Conservation (phyloP, 2,888 invertebrate species). For the Meandrusa payeni region DNA sequence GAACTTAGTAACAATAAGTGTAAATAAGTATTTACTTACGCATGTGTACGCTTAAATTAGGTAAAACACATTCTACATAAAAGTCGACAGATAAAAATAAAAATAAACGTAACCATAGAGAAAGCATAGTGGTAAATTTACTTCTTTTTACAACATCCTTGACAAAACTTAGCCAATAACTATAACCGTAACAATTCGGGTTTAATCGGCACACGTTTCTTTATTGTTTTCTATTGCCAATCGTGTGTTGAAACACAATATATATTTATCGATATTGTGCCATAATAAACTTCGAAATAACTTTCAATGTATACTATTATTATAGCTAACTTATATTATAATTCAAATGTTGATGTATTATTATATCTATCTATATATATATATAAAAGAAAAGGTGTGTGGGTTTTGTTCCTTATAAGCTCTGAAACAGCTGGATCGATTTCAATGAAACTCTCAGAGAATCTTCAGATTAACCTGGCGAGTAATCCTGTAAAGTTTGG, state of each 20-base stretch:
- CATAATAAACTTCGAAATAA: background rate
- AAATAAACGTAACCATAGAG: conserved; percentile 10
- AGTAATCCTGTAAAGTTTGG: too few relatives aligned
- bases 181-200: conserved; percentile 13
- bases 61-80: conserved; percentile 44
- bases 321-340: too few relatives aligned
- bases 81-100: conserved; percentile 6
- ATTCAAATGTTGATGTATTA: too few relatives aligned
- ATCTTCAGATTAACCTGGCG: too few relatives aligned
- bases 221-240: conserved; percentile 16
- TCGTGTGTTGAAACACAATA: conserved; percentile 4
- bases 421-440: too few relatives aligned
- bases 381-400: too few relatives aligned
- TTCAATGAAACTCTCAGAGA: too few relatives aligned
- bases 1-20: too few relatives aligned
- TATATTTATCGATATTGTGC: background rate
- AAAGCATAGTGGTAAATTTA: conserved; percentile 9
- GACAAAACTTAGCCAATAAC: conserved; percentile 13
- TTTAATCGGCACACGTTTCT: conserved; percentile 9
- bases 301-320: too few relatives aligned
- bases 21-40: conserved; percentile 49
- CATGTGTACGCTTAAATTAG: conserved; percentile 49
- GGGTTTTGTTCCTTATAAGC: too few relatives aligned
- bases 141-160: conserved; percentile 10
- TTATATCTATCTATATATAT: too few relatives aligned